These are phyloP conservation scores for Rhopalosiphum maidis DNA, from an alignment of 1,140 invertebrate genomes.

Conservation along the genomic window DNA sequence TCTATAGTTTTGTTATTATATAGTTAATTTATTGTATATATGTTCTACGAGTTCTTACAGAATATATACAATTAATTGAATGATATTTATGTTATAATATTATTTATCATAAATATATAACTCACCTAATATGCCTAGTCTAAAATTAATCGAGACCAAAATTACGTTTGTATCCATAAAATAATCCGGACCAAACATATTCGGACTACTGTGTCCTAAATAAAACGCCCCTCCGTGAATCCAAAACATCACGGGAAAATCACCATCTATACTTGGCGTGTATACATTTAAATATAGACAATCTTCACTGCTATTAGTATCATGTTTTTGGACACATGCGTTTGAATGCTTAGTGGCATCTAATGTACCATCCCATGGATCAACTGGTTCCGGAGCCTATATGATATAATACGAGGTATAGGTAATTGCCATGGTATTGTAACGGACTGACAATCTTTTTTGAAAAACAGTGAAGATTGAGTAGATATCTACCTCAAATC, in stretches of 20 bases:
- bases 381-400: slow-evolving; percentile 42
- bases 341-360: slow-evolving; percentile 53
- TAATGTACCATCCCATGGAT: slow-evolving; percentile 47
- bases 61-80: too few species aligned
- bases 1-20: too few species aligned
- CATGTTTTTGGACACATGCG: slow-evolving; percentile 42
- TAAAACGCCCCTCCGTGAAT: slow-evolving; percentile 66
- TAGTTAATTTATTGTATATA: too few species aligned
- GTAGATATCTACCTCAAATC: slow-evolving; percentile 63
- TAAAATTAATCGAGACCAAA: slow-evolving; percentile 75
- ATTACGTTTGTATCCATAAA: slow-evolving; percentile 68
- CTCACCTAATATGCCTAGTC: slow-evolving; percentile 64
- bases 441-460: not conserved
- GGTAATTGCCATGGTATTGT: not conserved
- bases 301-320: slow-evolving; percentile 52
- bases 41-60: too few species aligned
- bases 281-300: slow-evolving; percentile 59
- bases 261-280: slow-evolving; percentile 34
- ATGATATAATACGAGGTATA: not conserved
- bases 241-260: slow-evolving; percentile 65
- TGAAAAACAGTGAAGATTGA: not conserved
- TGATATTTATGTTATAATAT: too few species aligned
- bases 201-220: slow-evolving; percentile 58
- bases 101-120: not conserved
- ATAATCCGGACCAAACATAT: slow-evolving; percentile 58